Conservation (phyloP, 2,797 vertebrate species). For the Alfaro cultratus region DNA sequence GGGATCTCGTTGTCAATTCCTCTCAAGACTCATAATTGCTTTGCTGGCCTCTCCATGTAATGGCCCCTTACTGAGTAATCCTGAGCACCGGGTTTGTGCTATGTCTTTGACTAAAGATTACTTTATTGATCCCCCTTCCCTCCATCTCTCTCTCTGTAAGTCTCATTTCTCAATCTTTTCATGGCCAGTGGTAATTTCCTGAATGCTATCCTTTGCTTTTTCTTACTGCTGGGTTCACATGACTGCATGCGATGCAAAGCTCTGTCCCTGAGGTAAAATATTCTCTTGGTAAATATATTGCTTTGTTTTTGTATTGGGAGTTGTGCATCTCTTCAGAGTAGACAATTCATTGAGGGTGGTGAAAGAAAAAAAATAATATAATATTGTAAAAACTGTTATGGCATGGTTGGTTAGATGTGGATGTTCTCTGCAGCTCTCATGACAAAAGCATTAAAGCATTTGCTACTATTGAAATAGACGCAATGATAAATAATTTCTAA, state of each 20-base stretch:
- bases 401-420: slow-evolving; percentile 16
- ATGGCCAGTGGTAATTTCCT: slow-evolving; percentile 52
- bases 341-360: background rate
- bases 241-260: slow-evolving; percentile 47
- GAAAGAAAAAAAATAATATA: background rate
- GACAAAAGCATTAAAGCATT: background rate
- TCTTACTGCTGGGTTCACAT: slow-evolving; percentile 43
- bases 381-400: slow-evolving; percentile 9
- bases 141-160: slow-evolving; percentile 2
- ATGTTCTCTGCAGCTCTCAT: slow-evolving; percentile 4
- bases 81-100: slow-evolving; percentile 43
- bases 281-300: background rate
- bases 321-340: background rate
- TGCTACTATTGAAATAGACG: background rate
- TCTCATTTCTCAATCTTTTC: slow-evolving; percentile 44
- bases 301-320: slow-evolving; percentile 2
- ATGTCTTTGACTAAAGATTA: slow-evolving; percentile 76
- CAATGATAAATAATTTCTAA: background rate
- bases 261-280: slow-evolving; percentile 10
- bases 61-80: slow-evolving; percentile 72
- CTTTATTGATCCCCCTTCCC: slow-evolving; percentile 64
- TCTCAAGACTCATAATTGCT: slow-evolving; percentile 78
- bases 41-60: slow-evolving; percentile 68
- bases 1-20: slow-evolving; percentile 72
- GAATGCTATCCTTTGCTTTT: slow-evolving; percentile 39